phyloP scores from a whole-genome alignment of 2,797 vertebrate species.

The Cyclopterus lumpus region DNA sequence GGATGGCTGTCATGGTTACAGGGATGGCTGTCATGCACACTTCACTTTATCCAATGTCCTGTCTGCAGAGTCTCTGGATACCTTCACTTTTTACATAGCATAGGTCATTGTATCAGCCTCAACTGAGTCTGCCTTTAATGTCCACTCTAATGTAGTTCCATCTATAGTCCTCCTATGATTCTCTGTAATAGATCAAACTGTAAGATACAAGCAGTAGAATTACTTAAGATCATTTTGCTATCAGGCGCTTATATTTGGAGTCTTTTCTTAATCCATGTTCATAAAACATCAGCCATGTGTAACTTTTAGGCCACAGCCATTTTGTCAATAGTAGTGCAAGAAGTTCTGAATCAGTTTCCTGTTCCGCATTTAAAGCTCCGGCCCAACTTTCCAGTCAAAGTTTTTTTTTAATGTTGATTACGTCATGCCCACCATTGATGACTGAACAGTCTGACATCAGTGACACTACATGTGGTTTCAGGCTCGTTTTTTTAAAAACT shows the following conservation, averaged over 20 bases:
- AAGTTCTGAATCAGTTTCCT: background rate
- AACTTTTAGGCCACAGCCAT: background rate
- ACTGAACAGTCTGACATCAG: background rate
- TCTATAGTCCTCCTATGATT: background rate
- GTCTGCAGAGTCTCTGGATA: background rate
- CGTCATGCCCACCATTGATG: background rate
- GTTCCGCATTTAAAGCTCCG: background rate
- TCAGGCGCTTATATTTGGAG: background rate
- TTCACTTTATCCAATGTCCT: constrained; percentile 2
- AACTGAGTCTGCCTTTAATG: constrained; percentile 18
- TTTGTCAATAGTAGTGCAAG: background rate
- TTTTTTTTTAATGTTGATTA: background rate
- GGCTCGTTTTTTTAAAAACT: background rate
- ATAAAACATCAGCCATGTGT: background rate
- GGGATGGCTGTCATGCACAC: background rate
- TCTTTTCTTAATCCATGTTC: background rate
- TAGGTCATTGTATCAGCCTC: background rate
- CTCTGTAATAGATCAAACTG: background rate
- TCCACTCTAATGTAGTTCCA: background rate
- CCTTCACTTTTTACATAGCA: background rate
- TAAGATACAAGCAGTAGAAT: background rate
- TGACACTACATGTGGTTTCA: background rate
- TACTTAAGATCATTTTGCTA: background rate
- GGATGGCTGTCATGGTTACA: background rate
- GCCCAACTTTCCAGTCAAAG: background rate